Conservation (phyloP, 2,797 vertebrate species). For the Thamnophis elegans region DNA sequence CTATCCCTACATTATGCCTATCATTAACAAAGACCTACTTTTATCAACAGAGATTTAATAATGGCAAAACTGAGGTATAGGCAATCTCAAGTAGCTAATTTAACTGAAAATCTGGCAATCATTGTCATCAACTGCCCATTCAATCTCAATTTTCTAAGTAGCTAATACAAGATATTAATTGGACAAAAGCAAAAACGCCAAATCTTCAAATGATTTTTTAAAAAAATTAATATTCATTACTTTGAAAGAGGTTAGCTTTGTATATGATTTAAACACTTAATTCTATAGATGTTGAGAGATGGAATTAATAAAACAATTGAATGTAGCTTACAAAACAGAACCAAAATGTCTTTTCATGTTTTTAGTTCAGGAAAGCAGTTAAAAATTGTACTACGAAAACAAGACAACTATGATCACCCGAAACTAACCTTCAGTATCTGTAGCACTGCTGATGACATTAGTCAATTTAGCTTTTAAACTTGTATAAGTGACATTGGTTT, state of each 20-base stretch:
- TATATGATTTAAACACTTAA: background rate
- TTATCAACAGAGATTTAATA: slow-evolving; percentile 4
- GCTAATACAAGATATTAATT: background rate
- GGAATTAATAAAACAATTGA: background rate
- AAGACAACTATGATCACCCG: background rate
- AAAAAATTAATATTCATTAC: background rate
- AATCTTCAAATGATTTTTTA: background rate
- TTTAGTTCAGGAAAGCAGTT: background rate
- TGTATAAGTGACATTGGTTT: slow-evolving; percentile 78
- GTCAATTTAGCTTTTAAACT: slow-evolving; percentile 92
- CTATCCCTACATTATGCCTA: background rate
- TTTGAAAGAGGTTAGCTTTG: background rate
- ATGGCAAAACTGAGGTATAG: background rate
- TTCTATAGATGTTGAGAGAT: background rate
- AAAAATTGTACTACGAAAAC: background rate
- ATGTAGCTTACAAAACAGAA: slow-evolving; percentile 14
- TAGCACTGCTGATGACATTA: slow-evolving; percentile 95
- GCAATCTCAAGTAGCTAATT: background rate
- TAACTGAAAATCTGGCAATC: background rate
- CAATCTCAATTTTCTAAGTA: background rate
- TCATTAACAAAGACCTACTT: background rate
- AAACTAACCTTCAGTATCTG: slow-evolving; percentile 91
- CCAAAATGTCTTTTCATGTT: background rate
- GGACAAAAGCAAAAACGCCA: background rate
- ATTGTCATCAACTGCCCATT: background rate